Base-by-base conservation (phyloP, 2,797 vertebrate species). In the Hydrocynus forskahlii region DNA sequence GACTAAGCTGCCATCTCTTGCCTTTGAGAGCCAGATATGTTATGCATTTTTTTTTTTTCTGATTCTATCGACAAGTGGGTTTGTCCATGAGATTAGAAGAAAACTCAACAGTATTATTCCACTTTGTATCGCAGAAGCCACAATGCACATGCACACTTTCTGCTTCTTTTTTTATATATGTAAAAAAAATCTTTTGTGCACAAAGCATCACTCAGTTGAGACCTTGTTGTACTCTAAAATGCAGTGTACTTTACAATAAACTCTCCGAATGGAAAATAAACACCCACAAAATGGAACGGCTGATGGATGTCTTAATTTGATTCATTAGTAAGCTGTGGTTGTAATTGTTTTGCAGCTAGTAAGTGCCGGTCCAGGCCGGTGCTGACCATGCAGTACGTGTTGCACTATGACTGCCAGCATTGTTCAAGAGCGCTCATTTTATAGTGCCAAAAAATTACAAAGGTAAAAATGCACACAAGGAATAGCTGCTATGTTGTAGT, bases 181-280 rank as follows among this genome's bases (percentile, higher is more conserved):
- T 29, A 29, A 29, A 29, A 29, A 29, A 29, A 29, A 79, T 74
- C 79, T 79, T 85, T 64, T 75, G 64, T 84, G 68, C 83, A 89
- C 80, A 80, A 78, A 81, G 71, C 82, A 76, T 76, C 16, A 60
- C 40, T 81, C 43, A 14, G 23, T 80, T 57, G 35, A 81, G 52
- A 57, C 85, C 76, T 86, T 78, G 52, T 88, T 89, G 90, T 64
- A 85, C 89, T 88, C 76, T 64, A 80, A 87, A 87, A 69, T 62
- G 10, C 72, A 81, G 87, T 89, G 87, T 91, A 90, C 77, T 84
- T 70, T 88, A 74, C 88, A 86, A 81, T 85, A 84, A 89, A 48
- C 66, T 79, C 76, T 78, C 66, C 40, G 86, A 85, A 84, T 84
- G 83, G n/a, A 75, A 91, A 93, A 93, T 92, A 91, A 94, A 93